Base-by-base conservation (phyloP, 1,140 invertebrate species). In the Drosophila ohnishii region DNA sequence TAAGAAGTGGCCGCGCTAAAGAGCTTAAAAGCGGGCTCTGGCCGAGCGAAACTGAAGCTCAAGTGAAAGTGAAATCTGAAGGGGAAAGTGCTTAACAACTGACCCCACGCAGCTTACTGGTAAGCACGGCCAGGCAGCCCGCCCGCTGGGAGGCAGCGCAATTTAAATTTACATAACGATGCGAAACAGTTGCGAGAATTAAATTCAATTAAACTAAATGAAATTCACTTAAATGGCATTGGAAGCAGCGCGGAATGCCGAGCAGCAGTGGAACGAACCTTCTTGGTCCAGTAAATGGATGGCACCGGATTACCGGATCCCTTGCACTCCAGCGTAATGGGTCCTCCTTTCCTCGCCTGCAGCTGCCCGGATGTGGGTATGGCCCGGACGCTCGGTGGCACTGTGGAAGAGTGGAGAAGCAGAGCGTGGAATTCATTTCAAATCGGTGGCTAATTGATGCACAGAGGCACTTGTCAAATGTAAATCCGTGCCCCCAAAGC, bases 281-380 rank as follows among this genome's bases (percentile, higher is more conserved):
- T 93, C 85, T 94, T 94, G 44, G 94, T 93, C 95, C 95, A 95
- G 11, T 92, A 93, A 51, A 95, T 94, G 25, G 90, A 93, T 16
- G 95, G 95, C 35, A 94, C 94, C n/a, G 95, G 95, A 91, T 95
- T 95, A 14, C 95, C 95, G 6, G 94, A 93, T 1, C 94, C 94
- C 59, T 94, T 92, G 75, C 95, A 95, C 79, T 95, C 94, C 25
- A 95, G 90, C 9, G 94, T 94, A 5, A 95, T 94, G 25, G 94
- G 93, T 70, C 95, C 94, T 5, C 94, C 94, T 44, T 95, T 93
- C 22, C 94, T 90, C 3, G 94, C 94, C 6, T 94, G 94, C 22
- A 94, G 92, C 72, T 95, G 94, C 7, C 93, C 92, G 4, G 93
- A 94, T 64, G 94, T 93, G 3, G 94, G 94, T 7, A 93, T 92